phyloP scores from a whole-genome alignment of 2,797 vertebrate genomes.

The Sebastes goodei region DNA sequence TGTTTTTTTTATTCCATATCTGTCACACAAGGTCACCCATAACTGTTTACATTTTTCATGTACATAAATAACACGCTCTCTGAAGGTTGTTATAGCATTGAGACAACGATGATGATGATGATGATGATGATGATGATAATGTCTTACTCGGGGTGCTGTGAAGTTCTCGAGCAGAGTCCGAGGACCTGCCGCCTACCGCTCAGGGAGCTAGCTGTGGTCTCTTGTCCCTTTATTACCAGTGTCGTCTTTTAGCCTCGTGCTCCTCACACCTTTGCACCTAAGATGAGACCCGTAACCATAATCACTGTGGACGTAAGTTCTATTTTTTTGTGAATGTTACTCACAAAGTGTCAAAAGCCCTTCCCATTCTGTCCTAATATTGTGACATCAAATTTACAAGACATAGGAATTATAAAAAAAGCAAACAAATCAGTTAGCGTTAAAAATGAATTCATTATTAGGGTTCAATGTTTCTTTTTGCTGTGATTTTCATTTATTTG shows the following conservation, averaged over 20 bases:
- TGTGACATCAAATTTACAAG: constrained; percentile 73
- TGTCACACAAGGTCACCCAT: constrained; percentile 43
- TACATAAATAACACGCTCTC: constrained; percentile 46
- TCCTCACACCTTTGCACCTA: constrained; percentile 82
- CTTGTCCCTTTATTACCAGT: constrained; percentile 74
- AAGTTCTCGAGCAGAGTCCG: constrained; percentile 67
- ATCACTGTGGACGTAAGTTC: constrained; percentile 88
- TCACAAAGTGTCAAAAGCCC: constrained; percentile 84
- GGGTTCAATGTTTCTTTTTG: constrained; percentile 75
- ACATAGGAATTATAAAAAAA: constrained; percentile 61
- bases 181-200: constrained; percentile 71
- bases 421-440: constrained; percentile 53
- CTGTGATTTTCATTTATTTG: constrained; percentile 78
- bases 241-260: constrained; percentile 78
- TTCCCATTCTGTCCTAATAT: constrained; percentile 77
- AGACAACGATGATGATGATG: constrained; percentile 46
- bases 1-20: constrained; percentile 36
- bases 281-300: constrained; percentile 85
- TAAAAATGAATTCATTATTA: constrained; percentile 69
- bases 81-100: constrained; percentile 37
- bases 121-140: constrained; percentile 23
- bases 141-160: constrained; percentile 71
- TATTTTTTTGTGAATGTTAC: constrained; percentile 91
- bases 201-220: constrained; percentile 84
- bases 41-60: constrained; percentile 55